Conservation (phyloP, 2,888 invertebrate genomes). For the Plemyria rubiginata region DNA sequence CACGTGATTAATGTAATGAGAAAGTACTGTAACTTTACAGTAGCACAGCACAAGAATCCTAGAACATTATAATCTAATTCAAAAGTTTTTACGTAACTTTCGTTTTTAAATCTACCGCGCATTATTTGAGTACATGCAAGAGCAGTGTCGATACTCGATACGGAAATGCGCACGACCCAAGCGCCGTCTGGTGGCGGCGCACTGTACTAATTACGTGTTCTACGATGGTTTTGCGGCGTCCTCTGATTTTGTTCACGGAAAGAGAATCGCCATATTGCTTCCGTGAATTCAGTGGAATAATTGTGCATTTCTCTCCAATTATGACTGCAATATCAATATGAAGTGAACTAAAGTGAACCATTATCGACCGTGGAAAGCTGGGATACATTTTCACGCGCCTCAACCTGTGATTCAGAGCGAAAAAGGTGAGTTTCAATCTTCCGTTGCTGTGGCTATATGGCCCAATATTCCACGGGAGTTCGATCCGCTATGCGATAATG, state of each 20-base stretch:
- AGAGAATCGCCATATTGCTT: constrained; percentile 85
- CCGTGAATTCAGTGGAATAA: constrained; percentile 81
- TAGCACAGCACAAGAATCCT: neutral
- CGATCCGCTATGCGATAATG: constrained; percentile 86
- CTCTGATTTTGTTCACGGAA: constrained; percentile 84
- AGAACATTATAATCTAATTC: neutral
- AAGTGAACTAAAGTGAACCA: constrained; percentile 75
- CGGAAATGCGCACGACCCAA: constrained; percentile 64
- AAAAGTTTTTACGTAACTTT: neutral
- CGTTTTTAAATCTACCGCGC: constrained; percentile 49
- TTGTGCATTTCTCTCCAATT: constrained; percentile 80
- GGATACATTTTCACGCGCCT: constrained; percentile 64
- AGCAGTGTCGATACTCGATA: constrained; percentile 80
- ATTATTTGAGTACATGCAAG: constrained; percentile 32
- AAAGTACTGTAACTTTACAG: too few relatives aligned
- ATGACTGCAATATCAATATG: constrained; percentile 81
- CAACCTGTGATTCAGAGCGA: constrained; percentile 60
- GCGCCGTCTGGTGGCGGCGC: constrained; percentile 76
- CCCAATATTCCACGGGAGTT: constrained; percentile 86
- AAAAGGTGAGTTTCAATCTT: constrained; percentile 83
- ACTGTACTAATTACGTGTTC: constrained; percentile 83
- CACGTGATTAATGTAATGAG: too few relatives aligned
- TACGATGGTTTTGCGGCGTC: constrained; percentile 69
- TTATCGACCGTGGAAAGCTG: constrained; percentile 57
- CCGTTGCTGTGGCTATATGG: constrained; percentile 84